Evolutionary conservation across 2,113 vertebrate genomes (phyloP), one percentile per base, ranked within the genome.

Genomic region (Aspiorhynchus laticeps): DNA sequence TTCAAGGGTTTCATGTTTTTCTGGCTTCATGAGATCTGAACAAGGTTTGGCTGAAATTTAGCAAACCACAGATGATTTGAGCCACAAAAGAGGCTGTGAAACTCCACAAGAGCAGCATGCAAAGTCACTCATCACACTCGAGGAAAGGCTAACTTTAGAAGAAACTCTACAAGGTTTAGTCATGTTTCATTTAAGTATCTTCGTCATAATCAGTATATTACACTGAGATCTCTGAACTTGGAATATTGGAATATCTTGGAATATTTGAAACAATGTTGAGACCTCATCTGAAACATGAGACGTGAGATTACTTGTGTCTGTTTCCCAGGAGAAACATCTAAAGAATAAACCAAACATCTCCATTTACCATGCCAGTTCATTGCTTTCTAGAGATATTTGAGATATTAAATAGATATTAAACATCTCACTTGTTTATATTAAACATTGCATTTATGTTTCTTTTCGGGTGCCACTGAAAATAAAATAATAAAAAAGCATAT

Each of bases 11-110:
- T 33, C 74, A 28, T 43, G 6, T 76, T 28, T 28, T 56, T 24
- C 31, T 79, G 28, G 19, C 28, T 36, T 79, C 77, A 56, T 24
- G 2, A 24, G 77, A 38, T 59, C 19, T 56, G n/a, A 76, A 76
- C n/a, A 15, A 48, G 43, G 7, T 48, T 26, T 0, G 21, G 5
- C 46, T 21, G 17, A 8, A 28, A 51, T 4, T 51, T 26, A 53
- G 31, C 15, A 51, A 19, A 15, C 46, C 46, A 77, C 46, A 51
- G 26, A 31, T 4, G 15, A 4, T 4, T 26, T 51, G 26, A 51
- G 43, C 75, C 43, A 77, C 46, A 77, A 77, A 77, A 77, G 12
- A 46, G 26, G 41, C 74, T 77, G 7, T 53, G 67, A 36, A 71
- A n/a, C n/a, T 61, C 33, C 33, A 38, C 31, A 73, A 38, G 69